Base-by-base conservation (phyloP, 2,797 vertebrate species). In the Antrozous pallidus region DNA sequence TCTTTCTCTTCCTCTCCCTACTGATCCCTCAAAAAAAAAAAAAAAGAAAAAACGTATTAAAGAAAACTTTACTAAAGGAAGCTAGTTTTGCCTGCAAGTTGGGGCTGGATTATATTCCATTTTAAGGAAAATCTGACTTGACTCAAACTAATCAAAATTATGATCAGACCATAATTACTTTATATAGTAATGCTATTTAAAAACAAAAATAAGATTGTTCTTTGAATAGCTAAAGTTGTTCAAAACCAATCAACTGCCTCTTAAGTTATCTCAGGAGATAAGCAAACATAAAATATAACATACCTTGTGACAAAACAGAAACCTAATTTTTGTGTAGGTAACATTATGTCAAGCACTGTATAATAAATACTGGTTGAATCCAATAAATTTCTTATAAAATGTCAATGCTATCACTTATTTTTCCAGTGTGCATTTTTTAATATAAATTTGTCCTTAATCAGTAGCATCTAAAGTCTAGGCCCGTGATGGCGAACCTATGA, bases 311-410 rank as follows among this genome's bases (percentile, higher is more conserved):
- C 6, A 71, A 77, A 95, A 82, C 13, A 91, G 49, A 93, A 83
- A 73, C 18, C 56, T 84, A 81, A 63, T 56, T 90, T 88, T 28
- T 79, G 40, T 71, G 20, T 78, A 56, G 31, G 49, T 75, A 88
- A 87, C 51, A 81, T 54, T 89, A 74, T 36, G 45, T 65, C 33
- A 92, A 90, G 45, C 31, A 42, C 40, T 31, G 1, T 45, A 86
- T 71, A 86, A 56, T 69, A 88, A 93, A 58, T 63, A 80, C 6
- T 74, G 56, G 67, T n/a, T 77, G 69, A 84, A 65, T 49, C 74
- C 8, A 49, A 82, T 31, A 95, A 77, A 75, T 87, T 90, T 94
- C n/a, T 42, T 67, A 61, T 24, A n/a, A 91, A 93, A 81, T 70
- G 47, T 88, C 47, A 90, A 65, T 10, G 45, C 4, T 74, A 85